These are phyloP conservation scores for Conger conger DNA, from an alignment of 2,113 vertebrate genomes.

Conservation along the genomic window DNA sequence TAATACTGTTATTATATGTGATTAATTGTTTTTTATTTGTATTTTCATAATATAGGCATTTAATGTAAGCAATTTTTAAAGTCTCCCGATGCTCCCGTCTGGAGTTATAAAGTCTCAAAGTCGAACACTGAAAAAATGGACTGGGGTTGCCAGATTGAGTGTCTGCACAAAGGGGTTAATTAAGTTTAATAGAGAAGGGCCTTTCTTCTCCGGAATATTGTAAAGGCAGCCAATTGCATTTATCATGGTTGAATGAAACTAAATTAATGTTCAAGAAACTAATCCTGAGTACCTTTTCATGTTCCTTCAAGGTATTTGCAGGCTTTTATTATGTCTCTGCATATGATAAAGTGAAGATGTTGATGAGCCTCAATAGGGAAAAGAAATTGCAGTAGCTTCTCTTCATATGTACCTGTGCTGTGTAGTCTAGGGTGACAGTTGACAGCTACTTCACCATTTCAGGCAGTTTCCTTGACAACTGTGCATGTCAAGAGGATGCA, in stretches of 20 bases:
- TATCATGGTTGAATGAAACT: neutral
- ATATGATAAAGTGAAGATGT: neutral
- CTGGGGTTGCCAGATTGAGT: no score
- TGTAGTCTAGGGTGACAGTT: neutral
- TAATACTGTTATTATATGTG: no score
- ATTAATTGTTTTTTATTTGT: no score
- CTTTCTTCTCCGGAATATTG: neutral
- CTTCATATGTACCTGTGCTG: neutral
- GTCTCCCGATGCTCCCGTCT: no score
- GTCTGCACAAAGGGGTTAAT: neutral
- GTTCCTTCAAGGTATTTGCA: neutral
- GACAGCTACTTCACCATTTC: slow-evolving; percentile 23
- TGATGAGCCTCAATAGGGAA: neutral
- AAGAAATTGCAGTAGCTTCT: neutral
- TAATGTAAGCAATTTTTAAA: no score
- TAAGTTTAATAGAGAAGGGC: neutral
- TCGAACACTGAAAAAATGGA: no score
- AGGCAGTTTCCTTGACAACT: slow-evolving; percentile 42
- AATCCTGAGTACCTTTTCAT: neutral
- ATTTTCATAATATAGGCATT: no score
- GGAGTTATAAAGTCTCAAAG: no score
- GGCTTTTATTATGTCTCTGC: neutral
- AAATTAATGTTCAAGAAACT: neutral
- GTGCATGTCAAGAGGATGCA: slow-evolving; percentile 23
- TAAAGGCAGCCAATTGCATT: neutral